Evolutionary conservation across 2,797 vertebrate genomes (phyloP).

Genomic region (Sylvia borin): DNA sequence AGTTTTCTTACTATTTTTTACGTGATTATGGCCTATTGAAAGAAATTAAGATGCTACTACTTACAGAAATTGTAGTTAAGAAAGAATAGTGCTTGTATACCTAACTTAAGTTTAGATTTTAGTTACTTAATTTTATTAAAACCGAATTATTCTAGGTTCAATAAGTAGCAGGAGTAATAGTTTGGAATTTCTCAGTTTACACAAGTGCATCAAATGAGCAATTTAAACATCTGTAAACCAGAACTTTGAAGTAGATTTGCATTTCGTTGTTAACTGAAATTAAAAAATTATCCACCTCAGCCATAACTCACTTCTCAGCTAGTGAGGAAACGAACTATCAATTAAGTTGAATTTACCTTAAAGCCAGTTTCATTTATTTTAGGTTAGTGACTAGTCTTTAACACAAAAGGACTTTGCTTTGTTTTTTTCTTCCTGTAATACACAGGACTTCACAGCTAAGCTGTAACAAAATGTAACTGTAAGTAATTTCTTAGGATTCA

Average conservation of each 20-base stretch:
- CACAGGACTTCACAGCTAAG: not conserved
- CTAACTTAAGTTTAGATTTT: not conserved
- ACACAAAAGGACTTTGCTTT: not conserved
- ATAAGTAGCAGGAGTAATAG: not conserved
- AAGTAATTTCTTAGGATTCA: not conserved
- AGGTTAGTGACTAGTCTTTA: not conserved
- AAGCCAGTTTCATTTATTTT: not conserved
- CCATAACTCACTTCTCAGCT: not conserved
- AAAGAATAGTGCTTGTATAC: not conserved
- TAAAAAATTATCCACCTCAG: not conserved
- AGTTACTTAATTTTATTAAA: not conserved
- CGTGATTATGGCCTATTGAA: not conserved
- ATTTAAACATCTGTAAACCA: not conserved
- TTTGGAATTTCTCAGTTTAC: not conserved
- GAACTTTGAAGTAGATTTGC: not conserved
- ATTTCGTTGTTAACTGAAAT: not conserved
- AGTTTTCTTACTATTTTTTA: not conserved
- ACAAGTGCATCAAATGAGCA: not conserved
- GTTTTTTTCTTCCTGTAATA: not conserved
- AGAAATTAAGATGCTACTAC: not conserved
- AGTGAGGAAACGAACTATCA: not conserved
- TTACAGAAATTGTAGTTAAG: not conserved
- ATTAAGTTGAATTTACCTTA: not conserved
- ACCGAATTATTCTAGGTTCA: not conserved
- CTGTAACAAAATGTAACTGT: not conserved